Evolutionary conservation across 1,140 invertebrate genomes (phyloP).

Genomic region (Drosophila lacteicornis): DNA sequence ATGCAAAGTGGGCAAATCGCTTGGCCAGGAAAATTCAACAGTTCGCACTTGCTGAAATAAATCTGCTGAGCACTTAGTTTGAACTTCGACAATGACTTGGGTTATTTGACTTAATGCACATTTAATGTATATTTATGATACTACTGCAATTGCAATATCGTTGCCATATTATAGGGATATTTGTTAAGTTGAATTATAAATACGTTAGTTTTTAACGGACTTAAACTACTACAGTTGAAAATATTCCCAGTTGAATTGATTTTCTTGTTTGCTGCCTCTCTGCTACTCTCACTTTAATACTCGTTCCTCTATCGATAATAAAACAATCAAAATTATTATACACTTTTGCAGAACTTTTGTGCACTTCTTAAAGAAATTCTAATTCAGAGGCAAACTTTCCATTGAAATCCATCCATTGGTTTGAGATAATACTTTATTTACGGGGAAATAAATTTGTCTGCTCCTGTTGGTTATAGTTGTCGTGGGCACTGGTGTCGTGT

Average conservation of each 20-base stretch:
- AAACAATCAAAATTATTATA: too few relatives aligned
- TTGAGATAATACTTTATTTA: conserved; percentile 12
- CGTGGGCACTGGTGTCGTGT: conserved; percentile 1
- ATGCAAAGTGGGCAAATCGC: neutral
- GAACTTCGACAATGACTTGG: conserved; percentile 10
- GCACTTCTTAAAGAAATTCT: neutral
- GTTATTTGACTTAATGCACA: conserved; percentile 11
- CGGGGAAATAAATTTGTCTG: neutral
- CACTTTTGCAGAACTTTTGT: neutral
- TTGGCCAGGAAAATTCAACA: neutral
- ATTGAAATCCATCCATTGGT: too few relatives aligned
- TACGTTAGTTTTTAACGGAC: too few relatives aligned
- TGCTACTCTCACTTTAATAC: too few relatives aligned
- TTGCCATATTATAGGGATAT: neutral
- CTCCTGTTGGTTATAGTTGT: neutral
- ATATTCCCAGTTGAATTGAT: too few relatives aligned
- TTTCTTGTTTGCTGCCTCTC: too few relatives aligned
- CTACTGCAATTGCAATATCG: neutral
- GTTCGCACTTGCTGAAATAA: conserved; percentile 2
- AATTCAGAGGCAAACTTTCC: neutral
- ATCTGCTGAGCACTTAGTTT: conserved; percentile 7
- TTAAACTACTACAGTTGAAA: too few relatives aligned
- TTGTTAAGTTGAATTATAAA: neutral
- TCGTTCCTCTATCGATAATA: too few relatives aligned
- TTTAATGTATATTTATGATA: neutral